Conservation (phyloP, 2,113 vertebrate species). For the Hemicordylus capensis region DNA sequence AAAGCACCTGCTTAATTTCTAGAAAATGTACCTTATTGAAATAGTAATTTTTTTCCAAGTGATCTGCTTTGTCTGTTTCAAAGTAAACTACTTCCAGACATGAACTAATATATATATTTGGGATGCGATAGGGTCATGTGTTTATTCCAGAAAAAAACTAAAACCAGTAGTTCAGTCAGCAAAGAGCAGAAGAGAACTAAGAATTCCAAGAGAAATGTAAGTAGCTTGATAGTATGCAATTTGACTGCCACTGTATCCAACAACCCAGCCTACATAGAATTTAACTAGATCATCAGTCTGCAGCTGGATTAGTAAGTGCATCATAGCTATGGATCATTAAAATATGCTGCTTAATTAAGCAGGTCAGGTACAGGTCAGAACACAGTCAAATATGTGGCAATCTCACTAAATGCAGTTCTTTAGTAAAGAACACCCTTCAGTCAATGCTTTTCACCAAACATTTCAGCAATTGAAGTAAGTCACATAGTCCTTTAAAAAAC, state of each 20-base stretch:
- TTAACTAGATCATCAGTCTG: conserved; percentile 44
- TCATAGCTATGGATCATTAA: conserved; percentile 26
- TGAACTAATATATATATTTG: not conserved
- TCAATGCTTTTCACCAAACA: conserved; percentile 11
- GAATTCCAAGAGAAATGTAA: conserved; percentile 26
- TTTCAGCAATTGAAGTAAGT: not conserved
- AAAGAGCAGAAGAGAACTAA: not conserved
- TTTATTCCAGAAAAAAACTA: conserved; percentile 4
- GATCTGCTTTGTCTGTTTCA: not conserved
- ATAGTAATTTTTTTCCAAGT: conserved; percentile 35
- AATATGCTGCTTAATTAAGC: conserved; percentile 4
- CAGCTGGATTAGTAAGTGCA: conserved; percentile 23
- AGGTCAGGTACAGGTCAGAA: not conserved
- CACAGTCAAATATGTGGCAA: not conserved
- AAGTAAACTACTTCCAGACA: not conserved
- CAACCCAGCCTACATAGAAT: conserved; percentile 32
- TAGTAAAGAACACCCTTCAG: not conserved
- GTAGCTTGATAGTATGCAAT: conserved; percentile 22
- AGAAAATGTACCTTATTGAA: conserved; percentile 5
- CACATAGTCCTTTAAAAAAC: not conserved
- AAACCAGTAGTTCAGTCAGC: conserved; percentile 1
- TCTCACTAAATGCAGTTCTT: conserved; percentile 21
- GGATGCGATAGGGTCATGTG: conserved; percentile 9
- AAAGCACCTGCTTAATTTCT: conserved; percentile 43
- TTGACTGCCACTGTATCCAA: conserved; percentile 39